Percentiles rank a stretch among this genome's conserved stretches.
Evolutionary conservation across 2,113 vertebrate genomes (phyloP).

Genomic region (Tinamus guttatus): DNA sequence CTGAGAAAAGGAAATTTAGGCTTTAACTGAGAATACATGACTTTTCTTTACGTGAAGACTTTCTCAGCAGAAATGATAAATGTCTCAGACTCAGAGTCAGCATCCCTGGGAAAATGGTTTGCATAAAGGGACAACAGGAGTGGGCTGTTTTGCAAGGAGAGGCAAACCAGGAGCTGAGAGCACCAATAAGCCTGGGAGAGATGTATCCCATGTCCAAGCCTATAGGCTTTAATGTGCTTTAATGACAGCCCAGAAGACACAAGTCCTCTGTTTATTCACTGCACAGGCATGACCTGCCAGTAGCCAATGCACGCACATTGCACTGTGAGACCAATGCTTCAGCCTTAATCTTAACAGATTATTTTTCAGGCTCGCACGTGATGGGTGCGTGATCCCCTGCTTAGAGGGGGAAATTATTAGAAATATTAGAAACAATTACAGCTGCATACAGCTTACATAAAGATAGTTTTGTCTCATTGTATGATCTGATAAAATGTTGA

Average conservation of each 20-base stretch:
- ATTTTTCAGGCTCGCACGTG: background rate
- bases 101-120: background rate
- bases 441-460: no score
- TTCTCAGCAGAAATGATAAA: background rate
- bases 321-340: background rate
- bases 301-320: background rate
- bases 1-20: constrained; percentile 13
- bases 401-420: no score
- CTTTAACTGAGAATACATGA: background rate
- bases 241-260: background rate
- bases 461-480: background rate
- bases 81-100: background rate
- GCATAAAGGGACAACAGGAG: background rate
- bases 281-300: background rate
- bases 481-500: background rate
- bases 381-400: no score
- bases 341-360: background rate
- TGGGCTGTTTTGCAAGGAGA: background rate
- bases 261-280: background rate
- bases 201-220: background rate
- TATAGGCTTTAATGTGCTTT: background rate
- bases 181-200: background rate
- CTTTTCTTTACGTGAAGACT: background rate
- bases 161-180: background rate
- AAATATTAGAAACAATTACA: background rate